Conservation (phyloP, 2,888 invertebrate genomes). For the Tetragonisca angustula region DNA sequence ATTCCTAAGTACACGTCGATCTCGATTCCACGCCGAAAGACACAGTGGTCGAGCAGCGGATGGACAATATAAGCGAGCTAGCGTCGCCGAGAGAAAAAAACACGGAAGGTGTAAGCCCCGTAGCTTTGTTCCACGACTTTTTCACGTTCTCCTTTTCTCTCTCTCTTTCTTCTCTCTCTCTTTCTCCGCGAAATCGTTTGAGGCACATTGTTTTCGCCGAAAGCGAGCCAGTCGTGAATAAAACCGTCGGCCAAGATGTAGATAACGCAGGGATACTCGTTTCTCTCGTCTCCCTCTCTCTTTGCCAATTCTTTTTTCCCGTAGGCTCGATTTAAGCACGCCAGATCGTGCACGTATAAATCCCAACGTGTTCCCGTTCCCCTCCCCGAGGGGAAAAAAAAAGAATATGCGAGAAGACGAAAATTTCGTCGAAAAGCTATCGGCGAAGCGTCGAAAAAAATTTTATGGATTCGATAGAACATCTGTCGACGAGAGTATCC, state of each 20-base stretch:
- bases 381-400: not conserved
- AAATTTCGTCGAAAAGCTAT: constrained; percentile 23
- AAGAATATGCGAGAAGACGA: not conserved
- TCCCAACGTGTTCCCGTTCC: not conserved
- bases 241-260: constrained; percentile 50
- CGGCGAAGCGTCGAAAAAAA: not conserved
- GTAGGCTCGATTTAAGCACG: constrained; percentile 25
- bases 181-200: constrained; percentile 19
- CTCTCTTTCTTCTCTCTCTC: not conserved
- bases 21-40: not conserved
- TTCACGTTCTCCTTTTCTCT: constrained; percentile 12
- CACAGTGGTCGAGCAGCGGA: too few species aligned
- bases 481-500: constrained; percentile 8
- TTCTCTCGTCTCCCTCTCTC: constrained; percentile 18
- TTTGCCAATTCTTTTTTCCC: constrained; percentile 22
- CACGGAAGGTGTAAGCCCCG: constrained; percentile 29
- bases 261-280: constrained; percentile 40
- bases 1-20: not conserved
- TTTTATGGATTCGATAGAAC: constrained; percentile 2
- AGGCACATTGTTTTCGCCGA: constrained; percentile 54
- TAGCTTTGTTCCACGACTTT: constrained; percentile 48
- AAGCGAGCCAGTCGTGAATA: constrained; percentile 54
- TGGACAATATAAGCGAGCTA: not conserved
- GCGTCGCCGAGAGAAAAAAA: constrained; percentile 28
- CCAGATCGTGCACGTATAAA: constrained; percentile 27